A percentile compares a stretch with the other conserved stretches of the same genome.
phyloP scores from a whole-genome alignment of 2,888 invertebrate species.

The Drosophila lacicola region DNA sequence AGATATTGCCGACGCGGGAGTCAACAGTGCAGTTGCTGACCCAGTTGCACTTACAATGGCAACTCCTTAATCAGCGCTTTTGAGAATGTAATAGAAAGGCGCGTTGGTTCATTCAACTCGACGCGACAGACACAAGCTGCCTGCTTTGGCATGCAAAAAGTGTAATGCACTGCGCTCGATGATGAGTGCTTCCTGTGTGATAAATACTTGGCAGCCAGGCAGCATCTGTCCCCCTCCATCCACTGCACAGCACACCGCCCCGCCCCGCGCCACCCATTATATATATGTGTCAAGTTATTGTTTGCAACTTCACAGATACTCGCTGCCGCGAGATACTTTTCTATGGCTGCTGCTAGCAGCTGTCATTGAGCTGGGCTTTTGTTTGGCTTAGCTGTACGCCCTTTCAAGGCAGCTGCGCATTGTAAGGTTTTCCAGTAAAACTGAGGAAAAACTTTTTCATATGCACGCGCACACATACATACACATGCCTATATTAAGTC shows the following conservation, averaged over 20 bases:
- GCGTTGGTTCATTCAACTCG: constrained; percentile 54
- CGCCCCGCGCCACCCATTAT: not conserved
- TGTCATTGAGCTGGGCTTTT: constrained; percentile 60
- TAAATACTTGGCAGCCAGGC: constrained; percentile 35
- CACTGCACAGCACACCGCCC: not conserved
- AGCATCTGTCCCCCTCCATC: not conserved
- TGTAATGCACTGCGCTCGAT: constrained; percentile 55
- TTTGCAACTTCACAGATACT: constrained; percentile 66
- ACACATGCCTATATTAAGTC: not conserved
- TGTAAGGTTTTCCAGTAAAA: constrained; percentile 33
- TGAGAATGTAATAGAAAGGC: constrained; percentile 27
- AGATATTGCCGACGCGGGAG: constrained; percentile 37
- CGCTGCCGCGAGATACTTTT: constrained; percentile 48
- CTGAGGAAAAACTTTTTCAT: constrained; percentile 37
- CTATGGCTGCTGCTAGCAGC: constrained; percentile 48
- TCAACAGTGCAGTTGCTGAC: constrained; percentile 48
- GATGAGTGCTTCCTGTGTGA: constrained; percentile 61
- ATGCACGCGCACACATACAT: constrained; percentile 6
- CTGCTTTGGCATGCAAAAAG: constrained; percentile 45
- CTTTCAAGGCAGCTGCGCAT: constrained; percentile 41
- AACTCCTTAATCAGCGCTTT: constrained; percentile 61
- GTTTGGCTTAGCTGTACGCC: constrained; percentile 42
- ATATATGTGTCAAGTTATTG: constrained; percentile 72
- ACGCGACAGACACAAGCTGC: constrained; percentile 43
- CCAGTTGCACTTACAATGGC: constrained; percentile 40